A percentile compares a stretch with the other conserved stretches of the same genome.
These are phyloP conservation scores for Prionailurus bengalensis DNA, from an alignment of 2,113 vertebrate genomes.

Conservation along the genomic window DNA sequence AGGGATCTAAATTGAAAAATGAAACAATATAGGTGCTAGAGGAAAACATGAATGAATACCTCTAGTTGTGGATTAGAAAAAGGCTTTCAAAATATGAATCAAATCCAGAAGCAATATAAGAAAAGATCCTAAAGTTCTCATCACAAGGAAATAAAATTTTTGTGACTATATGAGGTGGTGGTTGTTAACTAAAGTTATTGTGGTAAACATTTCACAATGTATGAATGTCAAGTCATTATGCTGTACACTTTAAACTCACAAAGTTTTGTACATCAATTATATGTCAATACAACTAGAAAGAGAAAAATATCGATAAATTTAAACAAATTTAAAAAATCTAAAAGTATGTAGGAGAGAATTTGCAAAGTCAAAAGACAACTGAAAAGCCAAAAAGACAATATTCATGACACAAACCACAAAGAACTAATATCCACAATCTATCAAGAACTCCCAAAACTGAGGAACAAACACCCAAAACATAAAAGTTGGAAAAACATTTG, in stretches of 20 bases:
- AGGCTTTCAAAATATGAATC: background rate
- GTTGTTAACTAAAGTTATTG: background rate
- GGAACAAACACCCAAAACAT: background rate
- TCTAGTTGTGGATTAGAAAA: background rate
- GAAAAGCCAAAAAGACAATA: background rate
- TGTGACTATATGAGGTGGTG: background rate
- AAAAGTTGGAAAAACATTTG: background rate
- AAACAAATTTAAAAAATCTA: background rate
- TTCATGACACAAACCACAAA: background rate
- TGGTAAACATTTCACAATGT: background rate
- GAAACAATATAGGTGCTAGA: background rate
- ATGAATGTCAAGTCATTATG: background rate
- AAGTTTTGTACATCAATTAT: background rate
- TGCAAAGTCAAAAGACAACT: background rate
- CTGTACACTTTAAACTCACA: background rate
- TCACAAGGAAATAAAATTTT: background rate
- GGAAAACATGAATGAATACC: background rate
- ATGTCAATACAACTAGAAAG: background rate
- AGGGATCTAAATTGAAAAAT: background rate
- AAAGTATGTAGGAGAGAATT: background rate
- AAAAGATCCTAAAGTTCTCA: background rate
- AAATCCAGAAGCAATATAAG: background rate
- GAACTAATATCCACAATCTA: background rate
- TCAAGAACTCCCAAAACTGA: background rate
- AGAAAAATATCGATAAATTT: background rate